These are phyloP conservation scores for Drosophila lacteicornis DNA, from an alignment of 1,140 invertebrate genomes.

Conservation along the genomic window DNA sequence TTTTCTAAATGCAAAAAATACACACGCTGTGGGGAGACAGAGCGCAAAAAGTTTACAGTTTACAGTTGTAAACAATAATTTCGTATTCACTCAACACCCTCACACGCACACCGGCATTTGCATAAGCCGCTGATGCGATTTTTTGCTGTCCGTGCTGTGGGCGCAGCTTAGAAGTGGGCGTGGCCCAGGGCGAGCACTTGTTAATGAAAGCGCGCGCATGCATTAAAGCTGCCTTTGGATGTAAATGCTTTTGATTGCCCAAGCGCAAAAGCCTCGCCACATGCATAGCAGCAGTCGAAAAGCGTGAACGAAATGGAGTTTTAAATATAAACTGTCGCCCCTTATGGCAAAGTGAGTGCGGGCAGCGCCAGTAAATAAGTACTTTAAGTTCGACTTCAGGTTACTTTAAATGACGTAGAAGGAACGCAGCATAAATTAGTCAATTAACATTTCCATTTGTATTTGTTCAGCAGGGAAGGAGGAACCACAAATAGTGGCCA, in stretches of 20 bases:
- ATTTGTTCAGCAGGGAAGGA: slow-evolving; percentile 18
- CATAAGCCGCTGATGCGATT: slow-evolving; percentile 83
- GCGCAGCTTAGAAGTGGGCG: slow-evolving; percentile 76
- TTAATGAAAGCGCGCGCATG: slow-evolving; percentile 82
- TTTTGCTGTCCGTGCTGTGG: slow-evolving; percentile 55
- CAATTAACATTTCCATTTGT: slow-evolving; percentile 68
- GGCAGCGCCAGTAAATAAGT: slow-evolving; percentile 37
- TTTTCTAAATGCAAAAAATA: slow-evolving; percentile 68
- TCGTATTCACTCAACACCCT: slow-evolving; percentile 80
- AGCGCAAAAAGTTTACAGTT: slow-evolving; percentile 65
- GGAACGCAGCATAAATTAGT: slow-evolving; percentile 64
- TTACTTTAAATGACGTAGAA: slow-evolving; percentile 48
- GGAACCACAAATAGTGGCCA: slow-evolving; percentile 36
- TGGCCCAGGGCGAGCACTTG: slow-evolving; percentile 49
- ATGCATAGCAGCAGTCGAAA: slow-evolving; percentile 44
- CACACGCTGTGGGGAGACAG: slow-evolving; percentile 12
- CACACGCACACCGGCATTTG: slow-evolving; percentile 63
- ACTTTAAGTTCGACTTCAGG: slow-evolving; percentile 43
- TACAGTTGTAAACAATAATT: slow-evolving; percentile 84
- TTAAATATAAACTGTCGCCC: slow-evolving; percentile 29
- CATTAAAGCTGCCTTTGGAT: slow-evolving; percentile 73
- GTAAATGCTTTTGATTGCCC: slow-evolving; percentile 79
- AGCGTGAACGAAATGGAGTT: slow-evolving; percentile 5
- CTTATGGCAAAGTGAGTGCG: not conserved
- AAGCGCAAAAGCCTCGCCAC: slow-evolving; percentile 73